Conservation (phyloP, 1,140 invertebrate species). For the Nymphalis io region DNA sequence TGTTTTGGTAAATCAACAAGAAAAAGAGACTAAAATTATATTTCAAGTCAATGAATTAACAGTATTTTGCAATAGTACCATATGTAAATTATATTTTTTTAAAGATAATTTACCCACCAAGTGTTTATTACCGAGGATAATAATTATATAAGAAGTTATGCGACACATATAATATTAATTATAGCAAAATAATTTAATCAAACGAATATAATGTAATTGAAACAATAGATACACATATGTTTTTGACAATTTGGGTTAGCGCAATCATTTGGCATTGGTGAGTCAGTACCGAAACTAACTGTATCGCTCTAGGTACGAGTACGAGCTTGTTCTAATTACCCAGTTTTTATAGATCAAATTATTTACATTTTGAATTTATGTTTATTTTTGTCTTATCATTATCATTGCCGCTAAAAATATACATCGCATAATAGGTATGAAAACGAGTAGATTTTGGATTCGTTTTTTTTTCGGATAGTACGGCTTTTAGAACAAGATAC, state of each 20-base stretch:
- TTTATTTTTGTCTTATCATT: no score
- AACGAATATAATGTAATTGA: not conserved
- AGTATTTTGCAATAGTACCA: not conserved
- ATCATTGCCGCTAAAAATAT: no score
- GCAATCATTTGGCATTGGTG: conserved; percentile 58
- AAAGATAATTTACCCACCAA: not conserved
- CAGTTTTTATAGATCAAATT: conserved; percentile 67
- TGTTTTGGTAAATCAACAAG: not conserved
- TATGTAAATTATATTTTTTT: not conserved
- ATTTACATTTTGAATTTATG: conserved; percentile 42
- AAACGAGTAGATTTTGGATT: no score
- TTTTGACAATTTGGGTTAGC: conserved; percentile 60
- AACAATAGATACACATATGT: conserved; percentile 24
- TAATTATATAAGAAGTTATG: conserved; percentile 1
- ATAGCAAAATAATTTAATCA: not conserved
- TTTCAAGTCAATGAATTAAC: no score
- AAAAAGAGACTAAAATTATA: no score
- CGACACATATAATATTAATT: conserved; percentile 12
- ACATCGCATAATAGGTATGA: no score
- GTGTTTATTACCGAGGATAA: not conserved
- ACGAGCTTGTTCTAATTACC: conserved; percentile 60
- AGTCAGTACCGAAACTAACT: conserved; percentile 65
- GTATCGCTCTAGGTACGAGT: conserved; percentile 58
- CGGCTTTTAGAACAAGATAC: not conserved
- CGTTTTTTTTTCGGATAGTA: not conserved